Evolutionary conservation across 1,140 invertebrate species (phyloP).

Genomic region (Bombus difficillimus): DNA sequence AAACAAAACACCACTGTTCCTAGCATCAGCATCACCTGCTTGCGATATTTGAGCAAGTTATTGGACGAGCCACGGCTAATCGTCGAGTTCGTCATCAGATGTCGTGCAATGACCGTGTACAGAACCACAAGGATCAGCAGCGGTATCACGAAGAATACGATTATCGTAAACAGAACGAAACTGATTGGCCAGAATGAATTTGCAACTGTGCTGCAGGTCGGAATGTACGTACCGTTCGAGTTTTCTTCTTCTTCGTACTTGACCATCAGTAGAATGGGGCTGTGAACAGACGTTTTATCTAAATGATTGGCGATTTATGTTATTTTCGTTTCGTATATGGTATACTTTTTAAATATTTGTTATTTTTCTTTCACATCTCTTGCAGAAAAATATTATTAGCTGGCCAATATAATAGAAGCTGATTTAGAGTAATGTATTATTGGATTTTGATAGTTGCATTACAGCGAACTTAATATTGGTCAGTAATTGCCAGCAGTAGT

Average conservation of each 20-base stretch:
- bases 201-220: slow-evolving; percentile 89
- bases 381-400: too few relatives aligned
- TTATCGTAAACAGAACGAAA: slow-evolving; percentile 91
- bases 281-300: slow-evolving; percentile 72
- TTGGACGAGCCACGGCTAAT: slow-evolving; percentile 86
- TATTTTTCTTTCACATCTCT: too few relatives aligned
- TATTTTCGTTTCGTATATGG: background rate
- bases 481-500: too few relatives aligned
- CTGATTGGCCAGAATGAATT: slow-evolving; percentile 87
- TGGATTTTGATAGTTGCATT: too few relatives aligned
- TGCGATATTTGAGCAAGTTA: slow-evolving; percentile 85
- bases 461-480: too few relatives aligned
- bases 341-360: background rate
- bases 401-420: too few relatives aligned
- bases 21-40: slow-evolving; percentile 94
- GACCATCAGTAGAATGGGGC: slow-evolving; percentile 90
- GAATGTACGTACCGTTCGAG: slow-evolving; percentile 87
- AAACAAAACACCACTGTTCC: slow-evolving; percentile 95
- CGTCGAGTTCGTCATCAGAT: slow-evolving; percentile 90
- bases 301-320: background rate
- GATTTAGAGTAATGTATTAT: too few relatives aligned
- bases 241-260: slow-evolving; percentile 88
- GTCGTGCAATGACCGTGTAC: slow-evolving; percentile 92
- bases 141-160: slow-evolving; percentile 93
- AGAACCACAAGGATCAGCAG: slow-evolving; percentile 90